phyloP scores from a whole-genome alignment of 2,888 invertebrate species.

The Phytoseiulus persimilis region DNA sequence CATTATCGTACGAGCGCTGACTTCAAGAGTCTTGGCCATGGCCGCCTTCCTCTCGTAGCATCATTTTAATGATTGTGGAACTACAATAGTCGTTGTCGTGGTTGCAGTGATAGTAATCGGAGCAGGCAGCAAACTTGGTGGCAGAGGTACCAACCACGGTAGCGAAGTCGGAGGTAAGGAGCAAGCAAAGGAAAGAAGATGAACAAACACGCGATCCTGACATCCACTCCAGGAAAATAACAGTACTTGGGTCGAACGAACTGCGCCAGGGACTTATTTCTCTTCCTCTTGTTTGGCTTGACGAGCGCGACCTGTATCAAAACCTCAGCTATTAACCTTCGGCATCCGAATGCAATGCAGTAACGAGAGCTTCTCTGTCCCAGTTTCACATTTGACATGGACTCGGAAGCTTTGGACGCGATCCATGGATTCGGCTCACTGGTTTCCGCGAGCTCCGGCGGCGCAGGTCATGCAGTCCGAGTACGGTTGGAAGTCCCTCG shows the following conservation, averaged over 20 bases:
- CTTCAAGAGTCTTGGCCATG: too few species aligned
- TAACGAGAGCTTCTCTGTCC: too few species aligned
- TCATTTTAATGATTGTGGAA: neutral
- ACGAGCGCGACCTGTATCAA: neutral
- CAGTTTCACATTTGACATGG: too few species aligned
- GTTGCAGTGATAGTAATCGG: neutral
- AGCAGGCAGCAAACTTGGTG: too few species aligned
- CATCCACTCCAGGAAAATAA: neutral
- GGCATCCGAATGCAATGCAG: too few species aligned
- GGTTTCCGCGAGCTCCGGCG: too few species aligned
- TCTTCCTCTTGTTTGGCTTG: neutral
- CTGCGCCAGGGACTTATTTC: neutral
- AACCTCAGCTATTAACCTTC: neutral
- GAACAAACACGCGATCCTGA: neutral
- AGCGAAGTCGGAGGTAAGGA: neutral
- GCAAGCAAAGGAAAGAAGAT: neutral
- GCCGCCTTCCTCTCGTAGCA: neutral
- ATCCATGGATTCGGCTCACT: too few species aligned
- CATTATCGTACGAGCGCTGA: neutral
- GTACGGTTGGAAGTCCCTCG: too few species aligned
- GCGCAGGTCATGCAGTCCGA: too few species aligned
- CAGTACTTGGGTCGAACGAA: neutral
- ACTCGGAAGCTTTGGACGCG: too few species aligned
- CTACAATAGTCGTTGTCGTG: neutral
- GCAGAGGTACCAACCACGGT: neutral